Percentiles rank a stretch among this genome's conserved stretches.
Conservation (phyloP, 2,113 vertebrate species). For the Calidris pygmaea region DNA sequence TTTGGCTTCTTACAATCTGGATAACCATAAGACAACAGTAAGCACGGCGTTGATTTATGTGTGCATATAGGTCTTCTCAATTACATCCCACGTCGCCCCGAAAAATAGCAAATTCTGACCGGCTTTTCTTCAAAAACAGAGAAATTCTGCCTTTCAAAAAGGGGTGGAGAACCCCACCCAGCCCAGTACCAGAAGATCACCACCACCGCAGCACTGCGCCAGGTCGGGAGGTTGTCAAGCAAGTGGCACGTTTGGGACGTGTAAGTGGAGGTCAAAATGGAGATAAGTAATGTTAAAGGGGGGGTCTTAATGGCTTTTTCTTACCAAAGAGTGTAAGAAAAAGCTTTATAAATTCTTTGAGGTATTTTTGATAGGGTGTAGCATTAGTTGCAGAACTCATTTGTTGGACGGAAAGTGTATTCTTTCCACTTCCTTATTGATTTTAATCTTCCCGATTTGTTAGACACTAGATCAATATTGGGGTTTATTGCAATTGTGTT, state of each 20-base stretch:
- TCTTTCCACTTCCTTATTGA: neutral
- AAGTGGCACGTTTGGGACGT: neutral
- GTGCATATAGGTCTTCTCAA: neutral
- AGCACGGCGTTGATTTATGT: neutral
- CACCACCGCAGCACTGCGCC: rapidly evolving
- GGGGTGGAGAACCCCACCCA: neutral
- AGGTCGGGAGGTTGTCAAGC: neutral
- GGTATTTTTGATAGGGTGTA: neutral
- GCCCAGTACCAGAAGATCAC: neutral
- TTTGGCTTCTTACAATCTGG: neutral
- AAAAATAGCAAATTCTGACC: neutral
- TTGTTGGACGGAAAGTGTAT: neutral
- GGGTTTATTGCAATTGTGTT: neutral
- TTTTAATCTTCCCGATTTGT: neutral
- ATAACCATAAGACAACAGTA: neutral
- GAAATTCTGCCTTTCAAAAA: neutral
- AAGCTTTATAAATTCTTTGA: neutral
- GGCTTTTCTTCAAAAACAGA: neutral
- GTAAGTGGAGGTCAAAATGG: neutral
- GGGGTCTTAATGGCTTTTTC: neutral
- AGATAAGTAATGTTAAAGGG: neutral
- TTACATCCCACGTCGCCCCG: neutral
- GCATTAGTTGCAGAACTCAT: neutral
- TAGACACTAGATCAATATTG: neutral
- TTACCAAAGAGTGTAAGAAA: neutral